Percentiles rank a stretch among this genome's conserved stretches.
These are phyloP conservation scores for Amia ocellicauda DNA, from an alignment of 2,113 vertebrate genomes.

Conservation along the genomic window DNA sequence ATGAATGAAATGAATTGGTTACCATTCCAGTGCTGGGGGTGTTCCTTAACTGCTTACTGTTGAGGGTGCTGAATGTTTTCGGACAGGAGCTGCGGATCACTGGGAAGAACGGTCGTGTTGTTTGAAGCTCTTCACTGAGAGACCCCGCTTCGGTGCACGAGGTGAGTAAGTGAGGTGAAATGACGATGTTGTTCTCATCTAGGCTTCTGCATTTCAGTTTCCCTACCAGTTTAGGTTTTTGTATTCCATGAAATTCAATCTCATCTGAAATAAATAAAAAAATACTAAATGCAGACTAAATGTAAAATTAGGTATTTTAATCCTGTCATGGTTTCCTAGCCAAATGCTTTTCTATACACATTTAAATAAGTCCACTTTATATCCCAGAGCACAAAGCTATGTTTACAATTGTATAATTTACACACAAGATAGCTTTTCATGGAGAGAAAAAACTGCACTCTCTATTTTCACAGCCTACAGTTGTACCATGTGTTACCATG, in stretches of 20 bases:
- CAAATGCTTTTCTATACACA: constrained; percentile 10
- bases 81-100: neutral
- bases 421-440: too few species aligned
- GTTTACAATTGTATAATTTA: too few species aligned
- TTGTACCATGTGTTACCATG: too few species aligned
- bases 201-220: constrained; percentile 38
- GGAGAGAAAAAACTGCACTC: too few species aligned
- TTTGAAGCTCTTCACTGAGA: neutral
- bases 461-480: too few species aligned
- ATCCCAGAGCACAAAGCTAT: constrained; percentile 9
- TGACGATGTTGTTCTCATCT: constrained; percentile 36
- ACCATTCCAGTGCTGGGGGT: neutral
- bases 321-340: constrained; percentile 31
- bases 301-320: constrained; percentile 33
- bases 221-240: constrained; percentile 17
- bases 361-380: constrained; percentile 25
- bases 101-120: neutral
- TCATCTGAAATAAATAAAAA: constrained; percentile 31
- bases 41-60: neutral
- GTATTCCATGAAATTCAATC: constrained; percentile 21
- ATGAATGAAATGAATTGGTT: neutral
- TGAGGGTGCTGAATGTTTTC: neutral
- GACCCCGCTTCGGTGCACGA: neutral
- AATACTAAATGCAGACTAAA: neutral
- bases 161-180: constrained; percentile 30